Evolutionary conservation across 2,797 vertebrate genomes (phyloP).

Genomic region (Holocentrus rufus): DNA sequence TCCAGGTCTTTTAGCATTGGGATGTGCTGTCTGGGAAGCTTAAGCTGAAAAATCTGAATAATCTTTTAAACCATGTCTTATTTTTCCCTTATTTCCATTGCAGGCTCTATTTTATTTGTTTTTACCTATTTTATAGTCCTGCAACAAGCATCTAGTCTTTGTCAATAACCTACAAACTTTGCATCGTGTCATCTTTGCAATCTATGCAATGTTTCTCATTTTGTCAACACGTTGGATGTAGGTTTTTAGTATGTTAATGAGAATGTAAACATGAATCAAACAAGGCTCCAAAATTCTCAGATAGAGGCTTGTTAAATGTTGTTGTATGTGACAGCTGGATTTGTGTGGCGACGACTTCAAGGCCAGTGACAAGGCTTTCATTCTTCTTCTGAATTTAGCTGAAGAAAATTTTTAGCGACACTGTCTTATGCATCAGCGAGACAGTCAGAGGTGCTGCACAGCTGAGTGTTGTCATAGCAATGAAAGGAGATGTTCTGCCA

Average conservation of each 20-base stretch:
- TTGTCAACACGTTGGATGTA: background rate
- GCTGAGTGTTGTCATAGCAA: conserved; percentile 4
- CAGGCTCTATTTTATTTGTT: too few species aligned
- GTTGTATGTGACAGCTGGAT: background rate
- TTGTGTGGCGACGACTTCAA: conserved; percentile 6
- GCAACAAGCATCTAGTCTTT: too few species aligned
- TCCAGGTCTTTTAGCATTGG: too few species aligned
- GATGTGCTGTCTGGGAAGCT: too few species aligned
- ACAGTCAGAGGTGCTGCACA: conserved; percentile 25
- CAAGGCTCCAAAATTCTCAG: background rate
- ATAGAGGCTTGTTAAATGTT: background rate
- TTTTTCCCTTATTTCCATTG: too few species aligned
- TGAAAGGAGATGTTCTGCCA: background rate
- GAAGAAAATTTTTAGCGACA: conserved; percentile 18
- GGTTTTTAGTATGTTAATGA: background rate
- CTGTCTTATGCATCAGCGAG: background rate
- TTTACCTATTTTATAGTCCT: too few species aligned
- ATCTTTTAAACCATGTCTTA: too few species aligned
- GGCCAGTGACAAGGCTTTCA: conserved; percentile 15
- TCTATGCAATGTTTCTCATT: background rate
- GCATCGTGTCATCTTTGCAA: background rate
- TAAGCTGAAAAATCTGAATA: too few species aligned
- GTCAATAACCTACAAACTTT: too few species aligned
- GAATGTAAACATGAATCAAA: conserved; percentile 8
- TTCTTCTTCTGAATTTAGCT: conserved; percentile 36